phyloP scores from a whole-genome alignment of 2,797 vertebrate species.

The Lacerta bilineata region DNA sequence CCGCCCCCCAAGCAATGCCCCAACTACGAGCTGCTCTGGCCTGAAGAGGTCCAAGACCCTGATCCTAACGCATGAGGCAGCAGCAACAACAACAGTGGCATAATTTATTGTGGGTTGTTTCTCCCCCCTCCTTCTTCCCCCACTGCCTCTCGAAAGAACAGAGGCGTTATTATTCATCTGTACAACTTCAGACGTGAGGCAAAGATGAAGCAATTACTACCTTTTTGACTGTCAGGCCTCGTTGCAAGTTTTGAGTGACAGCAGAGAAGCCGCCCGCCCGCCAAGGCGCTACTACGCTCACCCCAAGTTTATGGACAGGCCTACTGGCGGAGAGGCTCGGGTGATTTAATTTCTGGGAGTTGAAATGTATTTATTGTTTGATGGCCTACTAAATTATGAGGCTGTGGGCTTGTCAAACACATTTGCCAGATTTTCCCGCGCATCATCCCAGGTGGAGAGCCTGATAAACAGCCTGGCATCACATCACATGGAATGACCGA shows the following conservation, averaged over 20 bases:
- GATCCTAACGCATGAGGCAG: fast-evolving
- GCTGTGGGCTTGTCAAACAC: constrained; percentile 64
- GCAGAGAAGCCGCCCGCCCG: constrained; percentile 53
- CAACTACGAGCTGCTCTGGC: background rate
- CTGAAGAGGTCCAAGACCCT: background rate
- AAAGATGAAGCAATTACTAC: constrained; percentile 69
- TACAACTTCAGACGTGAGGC: constrained; percentile 72
- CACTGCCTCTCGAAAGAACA: constrained; percentile 1
- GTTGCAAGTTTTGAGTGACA: constrained; percentile 62
- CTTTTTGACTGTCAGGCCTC: constrained; percentile 59
- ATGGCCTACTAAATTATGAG: constrained; percentile 69
- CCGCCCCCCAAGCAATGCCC: background rate
- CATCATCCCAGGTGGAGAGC: constrained; percentile 74
- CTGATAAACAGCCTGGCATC: constrained; percentile 78
- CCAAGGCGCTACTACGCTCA: constrained; percentile 47
- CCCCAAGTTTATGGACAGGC: constrained; percentile 58
- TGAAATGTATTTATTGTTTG: constrained; percentile 70
- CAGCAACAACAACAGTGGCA: constrained; percentile 20
- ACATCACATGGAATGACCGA: constrained; percentile 83
- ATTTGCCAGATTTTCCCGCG: constrained; percentile 76
- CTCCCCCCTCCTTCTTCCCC: background rate
- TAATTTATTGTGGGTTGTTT: constrained; percentile 32
- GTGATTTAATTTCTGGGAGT: constrained; percentile 71
- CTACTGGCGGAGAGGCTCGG: constrained; percentile 49
- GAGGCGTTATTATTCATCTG: constrained; percentile 75